These are phyloP conservation scores for Lasioglossum leucozonium DNA, from an alignment of 2,888 invertebrate species.

Conservation along the genomic window DNA sequence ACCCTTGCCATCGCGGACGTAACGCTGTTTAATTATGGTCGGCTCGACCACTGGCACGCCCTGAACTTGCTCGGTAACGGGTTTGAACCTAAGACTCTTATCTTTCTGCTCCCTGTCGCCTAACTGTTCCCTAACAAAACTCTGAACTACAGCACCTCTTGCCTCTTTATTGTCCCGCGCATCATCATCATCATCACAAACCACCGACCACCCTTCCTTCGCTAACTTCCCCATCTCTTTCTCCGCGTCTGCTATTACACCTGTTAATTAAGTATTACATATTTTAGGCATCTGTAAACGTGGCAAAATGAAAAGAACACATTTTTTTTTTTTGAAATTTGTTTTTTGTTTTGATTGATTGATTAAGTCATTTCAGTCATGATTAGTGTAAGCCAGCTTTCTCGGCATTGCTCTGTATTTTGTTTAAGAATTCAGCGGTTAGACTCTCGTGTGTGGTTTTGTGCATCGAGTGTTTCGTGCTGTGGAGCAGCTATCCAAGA, in stretches of 20 bases:
- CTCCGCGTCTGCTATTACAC: constrained; percentile 84
- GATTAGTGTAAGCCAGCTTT: constrained; percentile 84
- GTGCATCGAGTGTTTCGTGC: constrained; percentile 81
- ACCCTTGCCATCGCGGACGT: constrained; percentile 66
- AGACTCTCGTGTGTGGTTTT: constrained; percentile 81
- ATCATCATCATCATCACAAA: constrained; percentile 83
- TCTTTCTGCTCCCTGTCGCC: constrained; percentile 47
- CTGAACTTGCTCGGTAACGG: constrained; percentile 24
- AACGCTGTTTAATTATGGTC: constrained; percentile 71
- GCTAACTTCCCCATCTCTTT: constrained; percentile 84
- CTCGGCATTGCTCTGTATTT: constrained; percentile 80
- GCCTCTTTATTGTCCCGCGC: constrained; percentile 82
- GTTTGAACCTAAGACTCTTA: constrained; percentile 20
- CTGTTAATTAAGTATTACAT: constrained; percentile 84
- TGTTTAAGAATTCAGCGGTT: constrained; percentile 79
- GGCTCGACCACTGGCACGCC: constrained; percentile 70
- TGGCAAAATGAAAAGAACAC: constrained; percentile 64
- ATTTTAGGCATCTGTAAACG: constrained; percentile 83
- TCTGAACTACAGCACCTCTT: constrained; percentile 79
- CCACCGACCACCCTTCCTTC: constrained; percentile 85
- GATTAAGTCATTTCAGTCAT: constrained; percentile 75
- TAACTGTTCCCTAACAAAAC: constrained; percentile 65
- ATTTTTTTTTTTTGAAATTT: constrained; percentile 47
- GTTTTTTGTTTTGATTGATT: constrained; percentile 56
- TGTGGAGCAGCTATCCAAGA: constrained; percentile 82